phyloP scores from a whole-genome alignment of 64 coral and sea anemone species.

The Stichodactyla helianthus region DNA sequence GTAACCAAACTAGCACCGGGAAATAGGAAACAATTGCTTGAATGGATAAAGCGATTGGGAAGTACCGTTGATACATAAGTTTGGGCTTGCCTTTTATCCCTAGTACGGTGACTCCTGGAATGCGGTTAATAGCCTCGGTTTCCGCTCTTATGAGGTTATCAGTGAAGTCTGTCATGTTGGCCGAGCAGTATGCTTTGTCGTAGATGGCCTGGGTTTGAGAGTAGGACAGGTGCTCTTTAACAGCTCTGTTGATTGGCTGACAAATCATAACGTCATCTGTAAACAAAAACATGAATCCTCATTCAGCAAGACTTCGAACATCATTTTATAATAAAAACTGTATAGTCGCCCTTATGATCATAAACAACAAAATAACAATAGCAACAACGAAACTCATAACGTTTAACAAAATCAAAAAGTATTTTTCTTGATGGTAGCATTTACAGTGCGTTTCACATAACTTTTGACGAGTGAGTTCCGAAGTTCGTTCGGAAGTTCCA shows the following conservation, averaged over 20 bases:
- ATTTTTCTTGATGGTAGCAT: no score
- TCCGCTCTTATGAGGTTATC: conserved; percentile 44
- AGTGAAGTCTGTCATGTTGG: conserved; percentile 65
- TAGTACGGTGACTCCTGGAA: conserved; percentile 44
- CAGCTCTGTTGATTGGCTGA: conserved; percentile 67
- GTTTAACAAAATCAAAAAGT: no score
- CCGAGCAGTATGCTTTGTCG: conserved; percentile 65
- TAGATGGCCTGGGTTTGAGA: conserved; percentile 58
- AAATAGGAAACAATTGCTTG: conserved; percentile 57
- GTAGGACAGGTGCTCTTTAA: conserved; percentile 61
- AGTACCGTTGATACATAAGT: conserved; percentile 56
- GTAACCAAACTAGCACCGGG: conserved; percentile 57
- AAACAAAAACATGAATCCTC: background rate
- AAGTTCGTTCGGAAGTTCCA: no score
- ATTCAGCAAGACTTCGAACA: background rate
- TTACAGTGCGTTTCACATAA: no score
- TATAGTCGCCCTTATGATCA: no score
- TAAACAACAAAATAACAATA: no score
- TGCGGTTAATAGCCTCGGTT: background rate
- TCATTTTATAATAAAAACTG: no score
- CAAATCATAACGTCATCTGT: conserved; percentile 57
- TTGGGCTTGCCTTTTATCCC: conserved; percentile 50
- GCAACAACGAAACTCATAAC: no score
- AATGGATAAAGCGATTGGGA: conserved; percentile 65
- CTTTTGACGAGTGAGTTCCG: no score